Base-by-base conservation (phyloP, 2,113 vertebrate species). In the Polypterus bichir region DNA sequence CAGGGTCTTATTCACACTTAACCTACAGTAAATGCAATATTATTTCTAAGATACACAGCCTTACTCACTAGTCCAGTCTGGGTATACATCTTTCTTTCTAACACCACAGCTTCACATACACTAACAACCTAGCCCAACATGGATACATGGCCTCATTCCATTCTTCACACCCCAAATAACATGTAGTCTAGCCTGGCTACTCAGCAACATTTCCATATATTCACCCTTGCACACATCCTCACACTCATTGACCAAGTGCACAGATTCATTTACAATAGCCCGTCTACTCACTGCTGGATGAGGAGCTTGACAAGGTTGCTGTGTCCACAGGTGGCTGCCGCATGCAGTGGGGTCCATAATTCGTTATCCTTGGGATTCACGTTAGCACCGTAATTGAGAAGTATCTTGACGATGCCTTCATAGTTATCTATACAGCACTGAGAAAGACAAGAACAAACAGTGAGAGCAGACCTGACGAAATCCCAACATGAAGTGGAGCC, bases 341-440 rank as follows among this genome's bases (percentile, higher is more conserved):
- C 95, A 3, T 98, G 95, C 72, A 98, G 73, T 0, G 95, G 95
- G 0, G 95, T 98, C 95, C 95, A 98, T 61, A 98, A 81, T 77
- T 97, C 95, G 0, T 97, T 97, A 83, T 98, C 95, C 81, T 92
- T 92, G 59, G 94, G 89, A 0, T 98, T 97, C 62, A 96, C 92
- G 0, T 87, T 88, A 45, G 94, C 93, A 49, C 93, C 92, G 0
- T 92, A 89, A 75, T 71, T 85, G 65, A 98, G 80, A 48, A 98
- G 83, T 66, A 97, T 81, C 77, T 89, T 92, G 62, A 97, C 93
- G 66, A 98, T 93, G 63, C 95, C 94, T 77, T 97, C 94, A 48
- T 94, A 98, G 84, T 98, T 97, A 82, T 98, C 95, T 58, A 98
- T 98, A 71, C 95, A 98, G 84, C 94, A 97, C 94, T 98, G 75